Evolutionary conservation across 1,140 invertebrate species (phyloP), one percentile per base, ranked within the genome.

Genomic region (Tetramorium alpestre): DNA sequence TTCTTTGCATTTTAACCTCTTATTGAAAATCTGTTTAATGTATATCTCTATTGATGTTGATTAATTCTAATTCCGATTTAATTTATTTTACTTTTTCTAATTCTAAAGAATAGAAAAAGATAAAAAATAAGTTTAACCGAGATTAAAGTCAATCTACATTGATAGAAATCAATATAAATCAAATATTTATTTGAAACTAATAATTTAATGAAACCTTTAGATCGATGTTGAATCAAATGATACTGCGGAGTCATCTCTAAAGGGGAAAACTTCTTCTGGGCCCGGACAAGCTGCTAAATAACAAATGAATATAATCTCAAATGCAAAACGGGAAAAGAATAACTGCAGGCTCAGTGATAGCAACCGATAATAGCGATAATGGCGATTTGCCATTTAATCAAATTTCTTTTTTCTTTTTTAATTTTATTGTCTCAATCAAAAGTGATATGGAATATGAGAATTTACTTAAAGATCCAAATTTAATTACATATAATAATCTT

Each of bases 201-300:
- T 49, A 67, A 80, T 89, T 80, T 47, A 33, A 73, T 73, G 51
- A 8, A 33, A 51, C 54, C 92, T 92, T 73, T 38, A 95, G 95
- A 95, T 95, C 94, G 95, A 95, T 18, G 90, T 94, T 11, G 94
- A 95, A 81, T 81, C 93, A 18, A 84, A 92, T 38, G 95, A 95
- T 89, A 90, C 87, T 6, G 93, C 94, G 25, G 95, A 95, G 86
- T 92, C 94, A 38, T 95, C 95, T 28, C 94, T 95, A 67, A 95
- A 95, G 85, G 90, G 92, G 73, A 95, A 95, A 92, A 86, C 92
- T 38, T 90, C 93, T 1, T 82, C 88, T 28, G 87, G 90, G 67
- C 86, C 93, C 60, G 93, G 92, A 87, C 94, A 94, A 92, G 85
- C 92, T 8, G 82, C 94, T 70, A 95, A 95, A 95, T 95, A 95